Percentiles rank a stretch among this genome's conserved stretches.
phyloP scores from a whole-genome alignment of 2,888 invertebrate genomes.

The Nesidiocoris tenuis region DNA sequence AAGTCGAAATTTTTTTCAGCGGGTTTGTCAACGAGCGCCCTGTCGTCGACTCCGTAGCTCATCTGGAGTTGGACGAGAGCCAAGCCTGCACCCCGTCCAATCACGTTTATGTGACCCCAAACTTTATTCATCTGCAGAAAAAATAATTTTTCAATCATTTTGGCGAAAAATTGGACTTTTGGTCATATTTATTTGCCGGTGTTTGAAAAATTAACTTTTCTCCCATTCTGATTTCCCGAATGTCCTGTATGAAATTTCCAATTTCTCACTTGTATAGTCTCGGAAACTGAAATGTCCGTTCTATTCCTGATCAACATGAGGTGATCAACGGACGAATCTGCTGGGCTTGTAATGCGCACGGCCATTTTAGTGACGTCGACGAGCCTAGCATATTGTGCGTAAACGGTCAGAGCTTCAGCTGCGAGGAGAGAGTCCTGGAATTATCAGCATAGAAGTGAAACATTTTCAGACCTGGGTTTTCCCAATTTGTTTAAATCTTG shows the following conservation, averaged over 20 bases:
- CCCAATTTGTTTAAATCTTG: too few species aligned
- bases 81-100: constrained; percentile 59
- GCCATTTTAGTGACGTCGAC: constrained; percentile 56
- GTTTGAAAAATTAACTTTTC: not conserved
- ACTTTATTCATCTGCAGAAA: constrained; percentile 52
- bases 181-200: not conserved
- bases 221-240: constrained; percentile 19
- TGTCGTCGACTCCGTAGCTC: constrained; percentile 56
- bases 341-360: constrained; percentile 54
- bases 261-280: constrained; percentile 11
- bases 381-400: constrained; percentile 55
- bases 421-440: constrained; percentile 58
- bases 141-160: not conserved
- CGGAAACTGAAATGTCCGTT: constrained; percentile 29
- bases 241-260: too few species aligned
- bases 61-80: constrained; percentile 59
- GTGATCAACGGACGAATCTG: constrained; percentile 51
- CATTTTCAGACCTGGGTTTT: too few species aligned
- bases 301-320: constrained; percentile 51
- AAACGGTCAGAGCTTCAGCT: constrained; percentile 58
- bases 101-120: constrained; percentile 59
- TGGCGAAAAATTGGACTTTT: too few species aligned
- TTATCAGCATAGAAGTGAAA: not conserved
- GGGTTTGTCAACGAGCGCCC: constrained; percentile 54
- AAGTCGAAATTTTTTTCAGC: constrained; percentile 56